Base-by-base conservation (phyloP, 2,113 vertebrate species). In the Ia io region DNA sequence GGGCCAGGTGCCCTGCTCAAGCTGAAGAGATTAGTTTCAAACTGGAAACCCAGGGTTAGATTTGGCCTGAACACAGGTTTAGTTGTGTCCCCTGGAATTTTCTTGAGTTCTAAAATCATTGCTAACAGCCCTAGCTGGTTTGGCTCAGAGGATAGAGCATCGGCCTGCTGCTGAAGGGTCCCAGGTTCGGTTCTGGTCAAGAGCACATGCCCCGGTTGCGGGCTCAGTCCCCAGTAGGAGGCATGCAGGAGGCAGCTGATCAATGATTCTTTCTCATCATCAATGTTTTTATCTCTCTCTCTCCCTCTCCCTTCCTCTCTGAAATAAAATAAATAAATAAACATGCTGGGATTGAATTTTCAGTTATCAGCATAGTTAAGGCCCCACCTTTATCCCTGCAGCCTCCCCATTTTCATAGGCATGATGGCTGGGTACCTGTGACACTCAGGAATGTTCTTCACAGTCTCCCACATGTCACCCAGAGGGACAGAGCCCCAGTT, bases 31-130 rank as follows among this genome's bases (percentile, higher is more conserved):
- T 32, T 3, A 9, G 12, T 32, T 77, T 87, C 63, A 35, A 11
- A 59, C 22, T 20, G 16, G 35, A 61, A 6, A 13, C 1, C 32
- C 1, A 0, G 5, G 51, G 20, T n/a, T n/a, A 12, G 22, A 40
- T 40, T 37, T n/a, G 49, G 74, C 86, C 14, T 25, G 40, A 73
- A 67, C 47, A 73, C 47, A 37, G 49, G 14, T 25, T 9, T 11
- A 32, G 3, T 23, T 2, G 12, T 32, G 17, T 16, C 44, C 53
- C 63, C 28, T 32, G 17, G 18, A 13, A 5, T 59, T 56, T 74
- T 32, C 49, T 74, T 73, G 79, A 25, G 20, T 74, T 79, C 71
- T 42, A 6, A 51, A 40, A 12, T 78, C 77, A 42, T 65, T 56
- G 37, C 22, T 23, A 37, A 2, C 51, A 74, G 88, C 84, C 87